Conservation (phyloP, 2,797 vertebrate genomes). For the Manis pentadactyla region DNA sequence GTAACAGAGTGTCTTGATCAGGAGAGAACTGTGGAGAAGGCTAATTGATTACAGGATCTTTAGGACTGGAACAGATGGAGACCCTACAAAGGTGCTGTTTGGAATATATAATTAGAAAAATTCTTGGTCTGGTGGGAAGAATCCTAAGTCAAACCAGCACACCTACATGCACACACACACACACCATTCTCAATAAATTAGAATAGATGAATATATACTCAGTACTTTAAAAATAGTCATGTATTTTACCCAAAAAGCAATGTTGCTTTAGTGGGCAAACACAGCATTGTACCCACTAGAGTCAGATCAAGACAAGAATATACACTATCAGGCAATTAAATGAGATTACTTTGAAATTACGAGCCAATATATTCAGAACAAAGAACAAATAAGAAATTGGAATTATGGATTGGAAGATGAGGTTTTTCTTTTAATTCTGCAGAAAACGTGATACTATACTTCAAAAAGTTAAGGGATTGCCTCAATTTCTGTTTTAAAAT, state of each 20-base stretch:
- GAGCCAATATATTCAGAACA: neutral
- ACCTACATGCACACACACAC: neutral
- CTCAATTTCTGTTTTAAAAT: neutral
- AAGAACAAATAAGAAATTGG: neutral
- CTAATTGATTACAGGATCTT: conserved; percentile 29
- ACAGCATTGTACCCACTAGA: neutral
- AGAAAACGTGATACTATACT: neutral
- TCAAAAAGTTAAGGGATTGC: neutral
- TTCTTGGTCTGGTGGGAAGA: neutral
- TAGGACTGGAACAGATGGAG: neutral
- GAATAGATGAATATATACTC: neutral
- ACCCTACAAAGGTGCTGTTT: neutral
- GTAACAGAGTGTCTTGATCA: conserved; percentile 14
- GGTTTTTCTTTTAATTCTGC: neutral
- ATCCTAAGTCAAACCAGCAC: neutral
- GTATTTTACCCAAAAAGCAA: neutral
- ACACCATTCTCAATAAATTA: neutral
- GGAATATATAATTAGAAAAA: neutral
- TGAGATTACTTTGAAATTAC: neutral
- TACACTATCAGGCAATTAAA: neutral
- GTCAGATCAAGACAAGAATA: neutral
- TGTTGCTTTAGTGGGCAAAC: neutral
- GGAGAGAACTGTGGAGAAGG: neutral
- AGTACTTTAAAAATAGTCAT: neutral
- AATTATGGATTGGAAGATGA: neutral